Evolutionary conservation across 1,140 invertebrate species (phyloP), one percentile per base, ranked within the genome.

Genomic region (Holotrichia oblita): DNA sequence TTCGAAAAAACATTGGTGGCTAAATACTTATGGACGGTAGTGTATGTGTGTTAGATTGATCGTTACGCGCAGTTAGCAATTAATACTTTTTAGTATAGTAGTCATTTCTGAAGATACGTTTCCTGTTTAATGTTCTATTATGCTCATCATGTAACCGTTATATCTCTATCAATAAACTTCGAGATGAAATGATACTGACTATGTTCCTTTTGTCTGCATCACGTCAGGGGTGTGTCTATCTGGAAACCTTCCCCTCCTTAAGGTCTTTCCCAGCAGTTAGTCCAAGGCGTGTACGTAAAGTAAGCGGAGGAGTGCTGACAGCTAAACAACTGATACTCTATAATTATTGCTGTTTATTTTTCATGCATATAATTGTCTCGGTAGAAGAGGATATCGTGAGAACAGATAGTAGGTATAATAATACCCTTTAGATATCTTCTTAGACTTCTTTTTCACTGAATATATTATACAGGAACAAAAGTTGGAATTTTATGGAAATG

Each of bases 11-110:
- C n/a, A n/a, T n/a, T n/a, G n/a, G n/a, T n/a, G n/a, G n/a, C n/a
- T n/a, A n/a, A n/a, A n/a, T n/a, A n/a, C n/a, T n/a, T n/a, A n/a
- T n/a, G n/a, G n/a, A n/a, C n/a, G n/a, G n/a, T n/a, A n/a, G n/a
- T n/a, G n/a, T n/a, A n/a, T 79, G 81, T 82, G 81, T 80, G 81
- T 59, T 34, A 4, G 4, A 48, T 48, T 14, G 10, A 14, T 48
- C 2, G 7, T 34, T 34, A 34, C 4, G 4, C 4, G 4, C 27
- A 1, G 1, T 4, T 2, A 34, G 27, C n/a, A n/a, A n/a, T n/a
- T n/a, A 34, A 34, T 34, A 34, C 27, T 4, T 34, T 34, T 34
- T 4, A 34, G 27, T 34, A 4, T 34, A 34, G 4, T 34, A 4
- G 27, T 44, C 48, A 55, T n/a, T 14, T 17, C 3, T 55, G 7